Evolutionary conservation across 1,140 invertebrate genomes (phyloP).

Genomic region (Dufourea novaeangliae): DNA sequence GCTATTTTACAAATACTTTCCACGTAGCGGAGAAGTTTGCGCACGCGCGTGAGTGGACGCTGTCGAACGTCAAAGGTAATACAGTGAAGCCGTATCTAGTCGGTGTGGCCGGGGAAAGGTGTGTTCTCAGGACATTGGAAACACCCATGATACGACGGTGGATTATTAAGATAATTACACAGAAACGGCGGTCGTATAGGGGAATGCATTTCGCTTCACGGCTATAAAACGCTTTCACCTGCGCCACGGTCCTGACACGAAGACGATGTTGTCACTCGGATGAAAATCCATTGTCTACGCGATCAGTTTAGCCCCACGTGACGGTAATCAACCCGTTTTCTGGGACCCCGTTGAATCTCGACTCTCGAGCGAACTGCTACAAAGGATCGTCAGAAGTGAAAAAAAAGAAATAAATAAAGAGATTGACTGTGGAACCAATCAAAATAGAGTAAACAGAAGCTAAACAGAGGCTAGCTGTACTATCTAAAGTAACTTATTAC

Average conservation of each 20-base stretch:
- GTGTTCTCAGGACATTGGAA: slow-evolving; percentile 13
- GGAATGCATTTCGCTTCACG: slow-evolving; percentile 65
- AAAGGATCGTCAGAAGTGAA: neutral
- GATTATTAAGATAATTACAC: slow-evolving; percentile 68
- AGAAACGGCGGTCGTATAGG: slow-evolving; percentile 30
- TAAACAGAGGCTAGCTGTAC: no score
- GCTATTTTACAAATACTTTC: no score
- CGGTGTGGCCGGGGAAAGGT: slow-evolving; percentile 14
- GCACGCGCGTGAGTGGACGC: neutral
- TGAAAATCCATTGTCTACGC: slow-evolving; percentile 44
- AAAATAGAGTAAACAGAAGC: no score
- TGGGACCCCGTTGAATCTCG: neutral
- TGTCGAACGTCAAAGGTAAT: neutral
- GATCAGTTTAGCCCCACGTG: slow-evolving; percentile 49
- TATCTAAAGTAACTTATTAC: no score
- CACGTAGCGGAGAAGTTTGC: no score
- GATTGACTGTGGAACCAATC: no score
- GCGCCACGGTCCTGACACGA: slow-evolving; percentile 28
- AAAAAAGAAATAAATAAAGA: neutral
- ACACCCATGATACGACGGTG: slow-evolving; percentile 29
- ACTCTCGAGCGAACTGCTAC: neutral
- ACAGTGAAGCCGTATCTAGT: no score
- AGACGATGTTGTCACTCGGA: slow-evolving; percentile 10
- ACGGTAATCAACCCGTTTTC: slow-evolving; percentile 37
- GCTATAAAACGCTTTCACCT: slow-evolving; percentile 64